phyloP scores from a whole-genome alignment of 2,888 invertebrate species.

The Cancer borealis region DNA sequence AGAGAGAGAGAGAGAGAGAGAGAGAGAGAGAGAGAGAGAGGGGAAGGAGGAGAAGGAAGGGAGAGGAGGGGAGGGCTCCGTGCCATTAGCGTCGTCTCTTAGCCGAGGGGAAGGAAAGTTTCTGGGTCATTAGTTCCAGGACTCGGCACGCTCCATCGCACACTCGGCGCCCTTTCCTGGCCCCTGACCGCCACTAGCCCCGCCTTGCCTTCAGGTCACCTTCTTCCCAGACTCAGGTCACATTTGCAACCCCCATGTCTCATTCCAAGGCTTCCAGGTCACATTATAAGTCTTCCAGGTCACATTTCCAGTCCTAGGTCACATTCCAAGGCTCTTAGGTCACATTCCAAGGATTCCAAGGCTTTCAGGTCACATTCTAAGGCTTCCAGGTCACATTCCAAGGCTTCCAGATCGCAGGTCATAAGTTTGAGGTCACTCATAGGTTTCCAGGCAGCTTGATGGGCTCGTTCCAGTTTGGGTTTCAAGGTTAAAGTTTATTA shows the following conservation, averaged over 20 bases:
- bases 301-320: neutral
- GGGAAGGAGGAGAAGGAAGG: neutral
- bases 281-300: neutral
- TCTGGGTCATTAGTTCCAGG: slow-evolving; percentile 74
- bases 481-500: neutral
- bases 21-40: slow-evolving; percentile 55
- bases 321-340: neutral
- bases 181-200: slow-evolving; percentile 55
- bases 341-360: neutral
- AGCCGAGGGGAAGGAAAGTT: slow-evolving; percentile 74
- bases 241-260: slow-evolving; percentile 15
- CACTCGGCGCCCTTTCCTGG: slow-evolving; percentile 52
- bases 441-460: neutral
- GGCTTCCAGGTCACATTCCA: neutral
- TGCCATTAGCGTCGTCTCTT: slow-evolving; percentile 73
- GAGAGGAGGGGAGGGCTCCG: slow-evolving; percentile 42
- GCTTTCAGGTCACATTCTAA: neutral
- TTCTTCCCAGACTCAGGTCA: slow-evolving; percentile 2
- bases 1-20: slow-evolving; percentile 45
- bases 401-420: neutral
- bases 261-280: neutral
- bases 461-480: neutral
- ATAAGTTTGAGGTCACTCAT: no score
- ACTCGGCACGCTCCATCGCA: slow-evolving; percentile 61
- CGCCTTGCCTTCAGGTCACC: slow-evolving; percentile 44